Base-by-base conservation (phyloP, 2,797 vertebrate species). In the Phoxinus dragarum region DNA sequence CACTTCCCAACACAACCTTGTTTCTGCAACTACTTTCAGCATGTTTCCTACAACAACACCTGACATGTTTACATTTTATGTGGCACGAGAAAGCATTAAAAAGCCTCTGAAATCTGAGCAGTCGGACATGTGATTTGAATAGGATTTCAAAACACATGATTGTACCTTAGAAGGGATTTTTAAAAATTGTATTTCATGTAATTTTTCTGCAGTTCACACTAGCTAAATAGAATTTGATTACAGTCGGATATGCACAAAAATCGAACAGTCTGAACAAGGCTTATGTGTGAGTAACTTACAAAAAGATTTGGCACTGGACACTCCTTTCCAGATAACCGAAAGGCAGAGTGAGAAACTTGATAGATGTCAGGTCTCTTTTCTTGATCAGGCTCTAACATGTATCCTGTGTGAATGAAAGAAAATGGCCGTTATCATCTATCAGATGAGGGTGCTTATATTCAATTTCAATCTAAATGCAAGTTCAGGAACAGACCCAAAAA, bases 371-470 rank as follows among this genome's bases (percentile, higher is more conserved):
- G 98, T 93, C 98, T 97, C 91, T 89, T 94, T 47, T 99, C 98
- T 91, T 96, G 96, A 92, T 99, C 97, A 38, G 97, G 98, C 91
- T 99, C 98, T 77, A 99, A 97, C 98, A 99, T 99, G 69, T 97
- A 99, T 89, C 98, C 98, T 99, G 90, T 5, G 85, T 19, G n/a
- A 69, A 61, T 19, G 19, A 59, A 34, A 49, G 16, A 27, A 69
- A 66, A 66, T 34, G 31, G 3, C 27, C 3, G 3, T 34, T 17
- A 34, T 34, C n/a, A 68, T 38, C 27, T 14, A 66, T 2, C 4
- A 56, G 12, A 56, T 12, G 7, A 67, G 54, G 21, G 47, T 34
- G 72, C 72, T 49, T 10, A 11, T 21, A 11, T 54, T 34, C 44
- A 34, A 74, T 6, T 36, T 34, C 72, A 21, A 74, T 12, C 17